Evolutionary conservation across 2,113 vertebrate genomes (phyloP).

Genomic region (Entomyzon cyanotis): DNA sequence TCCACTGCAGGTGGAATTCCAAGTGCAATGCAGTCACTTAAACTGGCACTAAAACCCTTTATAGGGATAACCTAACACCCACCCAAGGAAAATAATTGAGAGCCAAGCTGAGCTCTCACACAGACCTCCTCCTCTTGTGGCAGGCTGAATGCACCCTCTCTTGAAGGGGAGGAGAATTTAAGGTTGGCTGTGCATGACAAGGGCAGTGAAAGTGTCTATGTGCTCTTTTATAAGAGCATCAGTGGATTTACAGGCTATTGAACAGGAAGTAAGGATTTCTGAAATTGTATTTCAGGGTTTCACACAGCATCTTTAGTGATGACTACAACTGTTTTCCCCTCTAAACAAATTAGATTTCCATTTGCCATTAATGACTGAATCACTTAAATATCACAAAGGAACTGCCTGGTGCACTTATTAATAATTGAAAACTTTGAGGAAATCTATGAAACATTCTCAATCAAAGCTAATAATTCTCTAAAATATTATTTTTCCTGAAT

Average conservation of each 20-base stretch:
- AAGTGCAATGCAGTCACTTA: neutral
- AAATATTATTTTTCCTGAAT: neutral
- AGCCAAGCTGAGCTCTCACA: neutral
- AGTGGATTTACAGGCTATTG: neutral
- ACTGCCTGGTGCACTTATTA: neutral
- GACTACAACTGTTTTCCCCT: neutral
- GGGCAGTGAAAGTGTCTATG: neutral
- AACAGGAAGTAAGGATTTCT: neutral
- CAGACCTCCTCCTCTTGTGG: neutral
- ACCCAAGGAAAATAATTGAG: rapidly evolving
- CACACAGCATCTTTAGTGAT: neutral
- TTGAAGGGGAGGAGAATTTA: neutral
- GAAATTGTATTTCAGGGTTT: neutral
- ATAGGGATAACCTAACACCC: rapidly evolving
- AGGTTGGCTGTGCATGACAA: rapidly evolving
- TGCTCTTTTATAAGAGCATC: neutral
- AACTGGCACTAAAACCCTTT: neutral
- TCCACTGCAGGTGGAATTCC: neutral
- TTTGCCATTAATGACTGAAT: constrained; percentile 47
- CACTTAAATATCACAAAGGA: constrained; percentile 29
- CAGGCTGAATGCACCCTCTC: neutral
- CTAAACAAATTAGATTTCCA: constrained; percentile 27
- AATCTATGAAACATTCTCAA: neutral
- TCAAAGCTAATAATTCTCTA: neutral
- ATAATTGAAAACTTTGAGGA: constrained; percentile 44